These are phyloP conservation scores for Oryzias woworae DNA, from an alignment of 2,113 vertebrate genomes.

Conservation along the genomic window DNA sequence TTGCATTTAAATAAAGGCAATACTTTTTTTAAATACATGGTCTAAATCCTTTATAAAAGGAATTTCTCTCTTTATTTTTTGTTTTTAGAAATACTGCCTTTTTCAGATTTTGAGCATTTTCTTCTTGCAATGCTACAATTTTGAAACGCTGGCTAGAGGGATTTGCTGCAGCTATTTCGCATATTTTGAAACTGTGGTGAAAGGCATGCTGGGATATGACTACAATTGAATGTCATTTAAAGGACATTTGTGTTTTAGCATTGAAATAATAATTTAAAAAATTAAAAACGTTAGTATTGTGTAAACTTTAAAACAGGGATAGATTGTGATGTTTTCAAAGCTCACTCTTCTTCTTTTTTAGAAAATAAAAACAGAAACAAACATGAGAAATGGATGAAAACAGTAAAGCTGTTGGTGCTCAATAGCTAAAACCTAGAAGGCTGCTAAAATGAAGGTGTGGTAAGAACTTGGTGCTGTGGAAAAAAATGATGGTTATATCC, in stretches of 20 bases:
- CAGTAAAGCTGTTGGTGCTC: slow-evolving; percentile 19
- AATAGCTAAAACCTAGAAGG: slow-evolving; percentile 34
- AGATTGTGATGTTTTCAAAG: slow-evolving; percentile 40
- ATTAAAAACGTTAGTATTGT: slow-evolving; percentile 30
- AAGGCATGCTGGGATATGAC: neutral
- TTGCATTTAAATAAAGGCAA: neutral
- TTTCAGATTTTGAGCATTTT: neutral
- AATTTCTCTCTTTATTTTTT: neutral
- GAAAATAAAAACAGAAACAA: slow-evolving; percentile 1
- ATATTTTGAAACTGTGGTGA: neutral
- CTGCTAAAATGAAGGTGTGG: neutral
- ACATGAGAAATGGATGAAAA: slow-evolving; percentile 26
- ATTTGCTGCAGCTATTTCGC: neutral
- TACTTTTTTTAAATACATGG: slow-evolving; percentile 6
- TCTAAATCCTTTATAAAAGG: slow-evolving; percentile 1
- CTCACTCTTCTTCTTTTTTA: slow-evolving; percentile 17
- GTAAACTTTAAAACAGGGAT: slow-evolving; percentile 44
- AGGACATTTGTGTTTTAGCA: slow-evolving; percentile 2
- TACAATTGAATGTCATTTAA: neutral
- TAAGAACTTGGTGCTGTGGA: too few relatives aligned
- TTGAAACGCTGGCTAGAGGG: neutral
- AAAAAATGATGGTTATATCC: slow-evolving; percentile 4
- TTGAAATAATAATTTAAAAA: slow-evolving; percentile 47
- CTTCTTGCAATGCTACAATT: neutral
- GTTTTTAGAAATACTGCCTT: neutral